Percentiles rank a stretch among this genome's conserved stretches.
Conservation (phyloP, 2,113 vertebrate species). For the Melanerpes formicivorus region DNA sequence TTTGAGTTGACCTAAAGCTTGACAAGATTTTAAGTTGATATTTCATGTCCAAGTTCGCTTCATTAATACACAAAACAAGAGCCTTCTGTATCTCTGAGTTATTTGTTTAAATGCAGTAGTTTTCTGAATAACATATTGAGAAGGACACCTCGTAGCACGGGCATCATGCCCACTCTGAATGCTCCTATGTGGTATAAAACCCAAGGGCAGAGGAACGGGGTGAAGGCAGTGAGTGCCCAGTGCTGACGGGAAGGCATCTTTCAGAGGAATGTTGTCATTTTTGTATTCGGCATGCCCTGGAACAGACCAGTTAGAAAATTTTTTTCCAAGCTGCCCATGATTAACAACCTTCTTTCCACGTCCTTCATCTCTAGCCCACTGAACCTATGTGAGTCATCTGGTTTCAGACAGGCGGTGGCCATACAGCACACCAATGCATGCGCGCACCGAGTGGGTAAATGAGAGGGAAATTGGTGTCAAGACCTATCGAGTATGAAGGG, state of each 20-base stretch:
- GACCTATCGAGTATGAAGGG: slow-evolving; percentile 25
- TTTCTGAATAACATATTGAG: background rate
- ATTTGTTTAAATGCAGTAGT: background rate
- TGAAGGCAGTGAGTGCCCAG: background rate
- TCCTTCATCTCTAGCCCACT: background rate
- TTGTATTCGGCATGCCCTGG: background rate
- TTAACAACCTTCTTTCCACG: background rate
- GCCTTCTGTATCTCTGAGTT: background rate
- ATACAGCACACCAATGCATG: background rate
- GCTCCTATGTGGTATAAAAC: fast-evolving
- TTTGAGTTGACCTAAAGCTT: background rate
- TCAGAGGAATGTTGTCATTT: background rate
- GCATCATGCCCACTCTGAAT: background rate
- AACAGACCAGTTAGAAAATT: background rate
- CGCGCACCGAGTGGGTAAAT: background rate
- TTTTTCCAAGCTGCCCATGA: background rate
- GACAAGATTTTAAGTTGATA: background rate
- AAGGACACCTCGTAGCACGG: background rate
- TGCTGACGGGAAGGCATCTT: background rate
- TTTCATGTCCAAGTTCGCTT: background rate
- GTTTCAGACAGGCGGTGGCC: background rate
- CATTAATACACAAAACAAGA: background rate
- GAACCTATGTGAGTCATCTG: slow-evolving; percentile 13
- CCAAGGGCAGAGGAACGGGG: background rate
- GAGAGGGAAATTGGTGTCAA: slow-evolving; percentile 44